Evolutionary conservation across 2,888 invertebrate species (phyloP), one percentile per base, ranked within the genome.

Genomic region (Acheta domesticus): DNA sequence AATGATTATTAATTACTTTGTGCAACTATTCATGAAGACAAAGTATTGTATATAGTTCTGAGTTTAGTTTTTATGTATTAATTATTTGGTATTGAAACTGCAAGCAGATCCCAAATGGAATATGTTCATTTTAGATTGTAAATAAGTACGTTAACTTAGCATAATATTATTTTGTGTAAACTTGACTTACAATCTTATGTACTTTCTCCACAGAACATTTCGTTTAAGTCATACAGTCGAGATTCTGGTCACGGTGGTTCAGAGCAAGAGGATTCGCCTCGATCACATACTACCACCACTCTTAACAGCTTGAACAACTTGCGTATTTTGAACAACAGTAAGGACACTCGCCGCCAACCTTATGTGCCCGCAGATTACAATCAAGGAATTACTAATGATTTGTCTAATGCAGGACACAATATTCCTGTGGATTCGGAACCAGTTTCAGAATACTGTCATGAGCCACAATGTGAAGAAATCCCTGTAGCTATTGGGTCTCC

Each of bases 171-270:
- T 36, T 36, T 36, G 0, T 36, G 5, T 36, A 36, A 36, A 36
- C 36, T 36, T 8, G 36, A 36, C 36, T 36, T 36, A 36, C 36
- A 36, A 36, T 36, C 36, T 36, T 36, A 36, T 36, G 36, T 36
- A 36, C 36, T 81, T 80, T 83, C 84, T 85, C 87, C 87, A 84
- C 93, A 94, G 93, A 93, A 93, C 92, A 93, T 93, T 92, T 93
- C 93, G 92, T 93, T 93, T 93, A 93, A 93, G 87, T 93, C 93
- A 83, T 92, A 90, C 85, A 91, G 90, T 83, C 90, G 91, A 82
- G 91, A 91, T 85, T 90, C 91, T 76, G 90, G 91, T 82, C 90
- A 91, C 88, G 88, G 92, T 85, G 88, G 92, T 86, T 89, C 91
- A 86, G 86, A 91, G 89, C 88, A 93, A 88, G 87, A 91, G 88